These are phyloP conservation scores for Nemotelus nigrinus DNA, from an alignment of 2,888 invertebrate genomes.

Conservation along the genomic window DNA sequence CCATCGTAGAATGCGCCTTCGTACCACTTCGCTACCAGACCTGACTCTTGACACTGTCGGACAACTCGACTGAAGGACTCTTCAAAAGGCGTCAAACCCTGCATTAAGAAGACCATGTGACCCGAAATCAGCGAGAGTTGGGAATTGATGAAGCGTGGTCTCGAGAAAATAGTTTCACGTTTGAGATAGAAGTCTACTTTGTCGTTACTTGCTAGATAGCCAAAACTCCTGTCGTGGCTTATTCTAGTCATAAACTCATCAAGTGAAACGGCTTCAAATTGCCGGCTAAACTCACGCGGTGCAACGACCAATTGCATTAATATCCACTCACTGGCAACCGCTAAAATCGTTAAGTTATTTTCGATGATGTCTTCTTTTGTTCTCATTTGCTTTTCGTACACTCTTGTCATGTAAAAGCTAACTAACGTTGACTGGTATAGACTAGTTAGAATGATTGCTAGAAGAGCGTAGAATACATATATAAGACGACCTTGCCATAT, in stretches of 20 bases:
- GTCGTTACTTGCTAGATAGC: background rate
- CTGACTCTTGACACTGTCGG: constrained; percentile 3
- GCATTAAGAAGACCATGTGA: background rate
- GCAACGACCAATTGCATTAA: background rate
- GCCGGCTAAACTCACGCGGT: background rate
- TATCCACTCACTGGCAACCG: background rate
- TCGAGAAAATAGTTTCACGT: background rate
- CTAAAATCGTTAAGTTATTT: constrained; percentile 8
- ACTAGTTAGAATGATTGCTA: constrained; percentile 4
- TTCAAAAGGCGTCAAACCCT: constrained; percentile 15
- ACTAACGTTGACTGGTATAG: constrained; percentile 8
- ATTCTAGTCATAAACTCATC: background rate
- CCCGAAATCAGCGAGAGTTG: background rate
- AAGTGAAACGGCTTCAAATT: background rate
- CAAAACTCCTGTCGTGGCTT: background rate
- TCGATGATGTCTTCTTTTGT: background rate
- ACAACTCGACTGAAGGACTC: constrained; percentile 21
- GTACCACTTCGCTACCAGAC: background rate
- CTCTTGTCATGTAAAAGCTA: constrained; percentile 19
- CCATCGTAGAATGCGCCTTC: constrained; percentile 3
- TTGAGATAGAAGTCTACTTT: background rate
- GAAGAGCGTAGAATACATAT: background rate
- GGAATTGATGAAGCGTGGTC: background rate
- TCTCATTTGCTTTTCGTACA: constrained; percentile 8
- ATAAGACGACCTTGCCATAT: background rate